These are phyloP conservation scores for Hemiscyllium ocellatum DNA, from an alignment of 2,113 vertebrate genomes.

Conservation along the genomic window DNA sequence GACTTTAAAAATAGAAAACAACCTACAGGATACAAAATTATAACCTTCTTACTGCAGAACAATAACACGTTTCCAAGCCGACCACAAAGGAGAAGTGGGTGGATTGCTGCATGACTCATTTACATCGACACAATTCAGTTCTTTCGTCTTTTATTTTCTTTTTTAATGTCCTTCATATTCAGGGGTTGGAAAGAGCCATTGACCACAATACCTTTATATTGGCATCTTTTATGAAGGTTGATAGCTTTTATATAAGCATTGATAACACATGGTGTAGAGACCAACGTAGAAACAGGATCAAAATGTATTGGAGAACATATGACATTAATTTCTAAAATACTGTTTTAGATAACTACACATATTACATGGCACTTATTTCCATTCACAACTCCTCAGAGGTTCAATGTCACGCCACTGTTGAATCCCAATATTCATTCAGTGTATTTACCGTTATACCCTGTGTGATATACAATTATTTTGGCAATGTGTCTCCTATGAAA, in stretches of 20 bases:
- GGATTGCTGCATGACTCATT: conserved; percentile 29
- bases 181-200: neutral
- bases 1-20: conserved; percentile 31
- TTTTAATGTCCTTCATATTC: neutral
- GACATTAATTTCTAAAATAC: neutral
- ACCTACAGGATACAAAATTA: conserved; percentile 26
- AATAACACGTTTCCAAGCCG: conserved; percentile 22
- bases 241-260: neutral
- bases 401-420: neutral
- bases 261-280: neutral
- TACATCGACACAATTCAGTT: neutral
- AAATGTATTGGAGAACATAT: neutral
- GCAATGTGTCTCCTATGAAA: neutral
- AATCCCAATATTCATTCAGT: neutral
- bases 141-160: neutral
- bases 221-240: too few relatives aligned
- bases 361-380: neutral
- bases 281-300: neutral
- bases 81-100: conserved; percentile 30
- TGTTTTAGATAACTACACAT: neutral
- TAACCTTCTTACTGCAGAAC: conserved; percentile 21
- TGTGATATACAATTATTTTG: neutral
- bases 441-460: neutral
- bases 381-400: neutral
- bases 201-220: too few relatives aligned